Evolutionary conservation across 1,140 invertebrate genomes (phyloP).

Genomic region (Drosophila serrata): DNA sequence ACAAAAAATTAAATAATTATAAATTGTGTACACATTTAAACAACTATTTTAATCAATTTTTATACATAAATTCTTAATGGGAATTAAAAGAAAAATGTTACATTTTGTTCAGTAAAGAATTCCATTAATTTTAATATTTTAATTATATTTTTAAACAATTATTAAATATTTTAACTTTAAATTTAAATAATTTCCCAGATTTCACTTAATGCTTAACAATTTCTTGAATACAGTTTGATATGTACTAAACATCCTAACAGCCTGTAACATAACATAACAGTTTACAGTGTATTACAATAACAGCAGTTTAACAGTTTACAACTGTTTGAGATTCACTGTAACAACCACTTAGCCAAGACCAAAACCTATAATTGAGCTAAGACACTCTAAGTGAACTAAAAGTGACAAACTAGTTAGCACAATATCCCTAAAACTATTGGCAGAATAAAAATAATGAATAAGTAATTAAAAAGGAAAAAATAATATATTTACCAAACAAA

Average conservation of each 20-base stretch:
- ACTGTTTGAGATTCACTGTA: slow-evolving; percentile 7
- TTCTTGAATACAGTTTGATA: slow-evolving; percentile 7
- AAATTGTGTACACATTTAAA: not conserved
- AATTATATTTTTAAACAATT: not conserved
- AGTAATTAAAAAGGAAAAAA: not conserved
- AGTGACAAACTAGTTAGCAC: not conserved
- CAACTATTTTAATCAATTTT: not conserved
- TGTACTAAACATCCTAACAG: not conserved
- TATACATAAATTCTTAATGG: not conserved
- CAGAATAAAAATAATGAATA: not conserved
- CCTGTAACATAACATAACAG: slow-evolving; percentile 10
- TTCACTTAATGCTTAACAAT: not conserved
- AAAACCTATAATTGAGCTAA: not conserved
- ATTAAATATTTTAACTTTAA: not conserved
- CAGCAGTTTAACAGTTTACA: not conserved
- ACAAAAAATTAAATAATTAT: slow-evolving; percentile 22
- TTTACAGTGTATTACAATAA: not conserved
- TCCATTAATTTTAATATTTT: slow-evolving; percentile 1
- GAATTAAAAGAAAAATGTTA: not conserved
- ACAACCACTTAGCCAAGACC: slow-evolving; percentile 18
- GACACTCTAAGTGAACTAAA: slow-evolving; percentile 46
- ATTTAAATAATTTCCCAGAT: not conserved
- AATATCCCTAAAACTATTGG: not conserved
- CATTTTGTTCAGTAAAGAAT: not conserved
- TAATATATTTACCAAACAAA: not conserved